Base-by-base conservation (phyloP, 1,140 invertebrate genomes). In the Aethina tumida region DNA sequence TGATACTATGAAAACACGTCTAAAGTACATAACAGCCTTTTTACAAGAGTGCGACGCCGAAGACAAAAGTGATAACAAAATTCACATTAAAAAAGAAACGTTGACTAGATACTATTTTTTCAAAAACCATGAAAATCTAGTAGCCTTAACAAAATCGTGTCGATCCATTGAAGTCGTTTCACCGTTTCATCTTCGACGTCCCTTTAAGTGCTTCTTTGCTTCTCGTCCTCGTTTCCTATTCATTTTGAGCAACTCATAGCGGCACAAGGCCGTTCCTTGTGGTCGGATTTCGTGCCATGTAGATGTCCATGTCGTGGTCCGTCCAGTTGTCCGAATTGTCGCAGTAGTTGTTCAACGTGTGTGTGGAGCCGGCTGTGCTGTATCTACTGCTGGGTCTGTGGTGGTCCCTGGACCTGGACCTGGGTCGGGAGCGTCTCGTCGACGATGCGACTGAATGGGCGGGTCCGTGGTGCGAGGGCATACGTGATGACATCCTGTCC, bases 251-350 rank as follows among this genome's bases (percentile, higher is more conserved):
- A 26, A 26, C 12, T 27, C 20, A 58, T 13, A 88, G 75, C 47
- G 84, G 84, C 50, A 90, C 84, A 42, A 89, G 66, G 38, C 83
- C 83, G 50, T 82, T 81, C 52, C 86, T 74, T 25, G 84, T 79
- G 9, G 86, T 90, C 34, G 84, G 80, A 66, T 92, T 92, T 52
- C 88, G 73, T 35, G 87, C 81, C 76, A 91, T 89, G 64, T 94
- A 94, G 52, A 93, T 90, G 49, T 94, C 89, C 81, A 92, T 89
- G 58, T 93, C 89, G 59, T 93, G 87, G 62, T 94, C 90, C 33
- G 89, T 94, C 88, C 88, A 93, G 59, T 90, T 91, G 58, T 91
- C 83, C 22, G 81, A 81, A 53, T 82, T 88, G 55, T 91, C 87
- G 56, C 81, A 80, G 58, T 85, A 87, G 63, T 86, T 81, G 49